These are phyloP conservation scores for Archips xylosteana DNA, from an alignment of 2,888 invertebrate genomes.

Conservation along the genomic window DNA sequence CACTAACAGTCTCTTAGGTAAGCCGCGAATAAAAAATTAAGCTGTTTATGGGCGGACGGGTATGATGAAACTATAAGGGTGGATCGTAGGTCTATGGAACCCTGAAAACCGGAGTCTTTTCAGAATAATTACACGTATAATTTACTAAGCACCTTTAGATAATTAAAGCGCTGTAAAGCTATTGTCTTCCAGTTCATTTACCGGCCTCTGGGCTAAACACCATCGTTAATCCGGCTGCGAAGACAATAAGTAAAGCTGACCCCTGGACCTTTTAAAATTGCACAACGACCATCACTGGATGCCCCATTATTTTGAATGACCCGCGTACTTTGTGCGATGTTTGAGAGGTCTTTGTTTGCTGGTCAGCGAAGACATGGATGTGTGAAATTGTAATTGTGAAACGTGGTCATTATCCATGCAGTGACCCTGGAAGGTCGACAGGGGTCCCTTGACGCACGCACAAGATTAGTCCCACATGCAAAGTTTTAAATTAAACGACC, in stretches of 20 bases:
- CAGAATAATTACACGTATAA: slow-evolving; percentile 30
- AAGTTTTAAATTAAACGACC: slow-evolving; percentile 70
- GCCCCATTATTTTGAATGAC: slow-evolving; percentile 40
- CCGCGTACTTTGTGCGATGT: neutral
- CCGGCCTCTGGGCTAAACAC: slow-evolving; percentile 53
- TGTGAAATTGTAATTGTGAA: slow-evolving; percentile 66
- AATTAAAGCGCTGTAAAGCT: slow-evolving; percentile 52
- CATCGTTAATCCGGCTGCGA: slow-evolving; percentile 55
- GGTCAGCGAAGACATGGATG: slow-evolving; percentile 48
- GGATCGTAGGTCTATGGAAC: too few species aligned
- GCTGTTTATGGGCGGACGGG: too few species aligned
- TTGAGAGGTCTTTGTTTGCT: slow-evolving; percentile 9
- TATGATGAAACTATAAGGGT: too few species aligned
- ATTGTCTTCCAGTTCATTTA: slow-evolving; percentile 54
- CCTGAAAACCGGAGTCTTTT: neutral
- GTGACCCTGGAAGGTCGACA: slow-evolving; percentile 57
- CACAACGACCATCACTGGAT: slow-evolving; percentile 47
- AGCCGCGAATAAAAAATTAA: too few species aligned
- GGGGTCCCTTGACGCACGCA: slow-evolving; percentile 60
- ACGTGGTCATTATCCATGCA: slow-evolving; percentile 67
- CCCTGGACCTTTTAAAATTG: slow-evolving; percentile 56
- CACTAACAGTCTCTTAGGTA: too few species aligned
- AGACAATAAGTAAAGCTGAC: slow-evolving; percentile 63
- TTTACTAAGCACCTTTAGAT: slow-evolving; percentile 42
- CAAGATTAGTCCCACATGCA: slow-evolving; percentile 70